phyloP scores from a whole-genome alignment of 35 echinoderm and acorn worm species.

The Heliocidaris erythrogramma region DNA sequence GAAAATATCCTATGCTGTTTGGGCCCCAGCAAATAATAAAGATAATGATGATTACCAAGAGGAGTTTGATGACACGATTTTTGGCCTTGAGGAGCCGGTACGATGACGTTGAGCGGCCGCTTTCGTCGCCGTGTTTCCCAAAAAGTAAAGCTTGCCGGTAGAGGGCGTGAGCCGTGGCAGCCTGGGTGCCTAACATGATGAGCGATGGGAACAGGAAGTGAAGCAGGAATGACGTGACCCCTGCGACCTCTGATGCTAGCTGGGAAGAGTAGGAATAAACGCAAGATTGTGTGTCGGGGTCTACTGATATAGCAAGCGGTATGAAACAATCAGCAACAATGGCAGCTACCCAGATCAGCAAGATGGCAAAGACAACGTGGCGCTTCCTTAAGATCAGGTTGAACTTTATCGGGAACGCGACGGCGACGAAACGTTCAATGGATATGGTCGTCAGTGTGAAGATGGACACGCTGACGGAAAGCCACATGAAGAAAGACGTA shows the following conservation, averaged over 20 bases:
- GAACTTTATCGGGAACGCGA: conserved; percentile 77
- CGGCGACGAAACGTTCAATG: conserved; percentile 81
- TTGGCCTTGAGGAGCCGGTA: conserved; percentile 64
- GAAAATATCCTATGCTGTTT: conserved; percentile 65
- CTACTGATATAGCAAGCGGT: conserved; percentile 52
- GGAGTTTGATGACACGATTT: conserved; percentile 73
- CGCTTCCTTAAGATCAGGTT: conserved; percentile 58
- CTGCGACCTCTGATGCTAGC: conserved; percentile 33
- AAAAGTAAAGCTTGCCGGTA: conserved; percentile 49
- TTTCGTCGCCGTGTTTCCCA: background rate
- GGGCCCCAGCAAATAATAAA: conserved; percentile 93
- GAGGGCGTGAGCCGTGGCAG: conserved; percentile 23
- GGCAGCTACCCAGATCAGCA: conserved; percentile 57
- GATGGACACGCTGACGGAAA: conserved; percentile 72
- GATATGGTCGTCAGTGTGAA: conserved; percentile 81
- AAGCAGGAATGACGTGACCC: conserved; percentile 38
- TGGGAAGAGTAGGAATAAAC: background rate
- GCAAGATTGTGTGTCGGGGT: conserved; percentile 27
- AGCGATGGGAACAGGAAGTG: conserved; percentile 80
- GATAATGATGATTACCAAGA: conserved; percentile 78
- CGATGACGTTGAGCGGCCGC: conserved; percentile 10
- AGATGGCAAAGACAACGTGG: conserved; percentile 49
- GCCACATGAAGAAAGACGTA: conserved; percentile 77
- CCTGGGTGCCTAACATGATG: conserved; percentile 61
- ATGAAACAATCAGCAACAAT: conserved; percentile 60